Evolutionary conservation across 1,140 invertebrate genomes (phyloP).

Genomic region (Drosophila leontia): DNA sequence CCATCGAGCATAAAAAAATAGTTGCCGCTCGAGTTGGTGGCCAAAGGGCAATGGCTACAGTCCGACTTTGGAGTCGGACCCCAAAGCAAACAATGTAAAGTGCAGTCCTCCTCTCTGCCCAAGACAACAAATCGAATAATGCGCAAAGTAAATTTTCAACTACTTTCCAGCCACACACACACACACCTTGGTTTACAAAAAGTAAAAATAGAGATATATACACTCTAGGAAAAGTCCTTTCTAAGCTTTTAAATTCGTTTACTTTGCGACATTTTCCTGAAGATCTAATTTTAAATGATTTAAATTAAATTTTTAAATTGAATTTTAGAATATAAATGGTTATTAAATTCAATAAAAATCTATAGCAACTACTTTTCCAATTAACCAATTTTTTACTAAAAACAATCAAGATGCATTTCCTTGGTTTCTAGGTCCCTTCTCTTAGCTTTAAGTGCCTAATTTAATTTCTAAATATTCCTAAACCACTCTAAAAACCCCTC

Average conservation of each 20-base stretch:
- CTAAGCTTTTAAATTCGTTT: neutral
- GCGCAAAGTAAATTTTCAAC: conserved; percentile 83
- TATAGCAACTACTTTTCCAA: neutral
- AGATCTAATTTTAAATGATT: neutral
- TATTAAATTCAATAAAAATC: neutral
- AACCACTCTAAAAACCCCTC: no score
- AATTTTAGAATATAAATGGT: neutral
- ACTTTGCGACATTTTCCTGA: neutral
- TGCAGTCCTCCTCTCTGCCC: conserved; percentile 62
- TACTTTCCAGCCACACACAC: conserved; percentile 42
- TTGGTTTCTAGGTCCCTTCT: neutral
- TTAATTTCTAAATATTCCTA: neutral
- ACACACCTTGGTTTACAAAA: neutral
- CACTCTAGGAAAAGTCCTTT: conserved; percentile 5
- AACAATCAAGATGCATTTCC: neutral
- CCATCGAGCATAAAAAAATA: conserved; percentile 81
- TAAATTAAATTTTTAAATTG: neutral
- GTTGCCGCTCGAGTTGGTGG: conserved; percentile 64
- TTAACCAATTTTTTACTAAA: neutral
- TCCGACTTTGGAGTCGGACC: conserved; percentile 11
- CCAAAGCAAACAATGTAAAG: conserved; percentile 80
- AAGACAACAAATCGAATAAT: conserved; percentile 83
- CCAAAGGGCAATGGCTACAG: conserved; percentile 57
- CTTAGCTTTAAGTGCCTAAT: no score
- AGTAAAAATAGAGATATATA: conserved; percentile 9